Conservation (phyloP, 2,888 invertebrate species). For the Thalpophila matura region DNA sequence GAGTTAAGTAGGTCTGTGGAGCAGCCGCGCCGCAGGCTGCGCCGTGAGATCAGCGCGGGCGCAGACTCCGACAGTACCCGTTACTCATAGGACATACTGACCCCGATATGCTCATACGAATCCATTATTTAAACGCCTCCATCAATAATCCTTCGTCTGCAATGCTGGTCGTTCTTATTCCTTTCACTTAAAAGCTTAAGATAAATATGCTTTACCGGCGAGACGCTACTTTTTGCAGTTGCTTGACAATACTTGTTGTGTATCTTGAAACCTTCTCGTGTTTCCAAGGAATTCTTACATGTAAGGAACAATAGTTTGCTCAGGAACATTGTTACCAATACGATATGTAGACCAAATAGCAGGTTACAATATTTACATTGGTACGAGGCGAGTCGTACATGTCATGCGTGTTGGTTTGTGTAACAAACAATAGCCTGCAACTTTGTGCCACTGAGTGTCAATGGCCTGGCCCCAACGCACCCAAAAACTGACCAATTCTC, state of each 20-base stretch:
- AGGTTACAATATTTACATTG: slow-evolving; percentile 51
- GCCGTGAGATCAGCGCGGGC: slow-evolving; percentile 61
- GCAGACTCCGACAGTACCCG: slow-evolving; percentile 80
- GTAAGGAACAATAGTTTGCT: slow-evolving; percentile 57
- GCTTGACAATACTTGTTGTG: slow-evolving; percentile 36
- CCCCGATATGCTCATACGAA: slow-evolving; percentile 79
- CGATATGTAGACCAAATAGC: slow-evolving; percentile 53
- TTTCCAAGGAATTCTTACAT: slow-evolving; percentile 56
- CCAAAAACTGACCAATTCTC: slow-evolving; percentile 71
- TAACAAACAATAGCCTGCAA: slow-evolving; percentile 65
- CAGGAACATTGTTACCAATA: slow-evolving; percentile 56
- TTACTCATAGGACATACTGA: slow-evolving; percentile 84
- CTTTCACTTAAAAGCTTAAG: slow-evolving; percentile 50
- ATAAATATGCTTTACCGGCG: slow-evolving; percentile 49
- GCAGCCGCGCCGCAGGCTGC: slow-evolving; percentile 59
- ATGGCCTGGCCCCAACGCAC: slow-evolving; percentile 72
- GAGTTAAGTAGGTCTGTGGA: slow-evolving; percentile 77
- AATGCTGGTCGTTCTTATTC: slow-evolving; percentile 52
- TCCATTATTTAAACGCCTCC: slow-evolving; percentile 71
- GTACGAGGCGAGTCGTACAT: slow-evolving; percentile 34
- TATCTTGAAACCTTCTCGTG: slow-evolving; percentile 26
- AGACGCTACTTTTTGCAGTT: slow-evolving; percentile 59
- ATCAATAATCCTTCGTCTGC: slow-evolving; percentile 59
- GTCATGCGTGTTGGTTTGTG: slow-evolving; percentile 54
- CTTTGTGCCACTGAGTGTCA: slow-evolving; percentile 71